Conservation (phyloP, 2,113 vertebrate genomes). For the Paradoxurus hermaphroditus region DNA sequence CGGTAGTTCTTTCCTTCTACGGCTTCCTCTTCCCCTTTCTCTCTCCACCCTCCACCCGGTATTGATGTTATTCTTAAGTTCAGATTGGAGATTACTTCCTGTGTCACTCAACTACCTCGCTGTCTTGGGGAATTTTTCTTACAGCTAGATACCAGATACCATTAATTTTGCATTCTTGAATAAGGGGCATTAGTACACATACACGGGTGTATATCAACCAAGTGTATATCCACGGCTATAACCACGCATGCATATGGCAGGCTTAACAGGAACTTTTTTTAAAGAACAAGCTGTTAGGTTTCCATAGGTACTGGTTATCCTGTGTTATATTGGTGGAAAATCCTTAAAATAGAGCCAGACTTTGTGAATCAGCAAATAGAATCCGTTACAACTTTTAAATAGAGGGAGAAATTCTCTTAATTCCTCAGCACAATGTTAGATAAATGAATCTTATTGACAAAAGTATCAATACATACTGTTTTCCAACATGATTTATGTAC, state of each 20-base stretch:
- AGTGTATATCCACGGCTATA: neutral
- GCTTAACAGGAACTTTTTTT: neutral
- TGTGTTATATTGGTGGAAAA: neutral
- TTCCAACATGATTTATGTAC: slow-evolving; percentile 37
- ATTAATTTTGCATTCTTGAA: slow-evolving; percentile 35
- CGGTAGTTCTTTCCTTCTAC: slow-evolving; percentile 7
- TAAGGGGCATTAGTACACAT: neutral
- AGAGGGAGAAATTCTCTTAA: neutral
- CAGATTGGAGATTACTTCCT: slow-evolving; percentile 5
- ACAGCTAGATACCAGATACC: neutral
- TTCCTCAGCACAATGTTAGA: neutral
- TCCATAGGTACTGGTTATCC: slow-evolving; percentile 38
- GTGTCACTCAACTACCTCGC: slow-evolving; percentile 18
- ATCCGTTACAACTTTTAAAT: slow-evolving; percentile 40
- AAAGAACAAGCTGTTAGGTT: neutral
- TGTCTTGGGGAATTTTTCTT: slow-evolving; percentile 6
- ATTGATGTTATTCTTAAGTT: slow-evolving; percentile 40
- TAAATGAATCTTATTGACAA: slow-evolving; percentile 11
- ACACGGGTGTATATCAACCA: neutral
- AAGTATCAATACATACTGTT: slow-evolving; percentile 7
- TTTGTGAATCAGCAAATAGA: slow-evolving; percentile 34
- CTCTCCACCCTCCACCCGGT: neutral
- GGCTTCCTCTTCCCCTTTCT: neutral
- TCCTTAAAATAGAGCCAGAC: slow-evolving; percentile 5
- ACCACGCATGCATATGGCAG: neutral